Conservation (phyloP, 2,888 invertebrate species). For the Mycogona germanica region DNA sequence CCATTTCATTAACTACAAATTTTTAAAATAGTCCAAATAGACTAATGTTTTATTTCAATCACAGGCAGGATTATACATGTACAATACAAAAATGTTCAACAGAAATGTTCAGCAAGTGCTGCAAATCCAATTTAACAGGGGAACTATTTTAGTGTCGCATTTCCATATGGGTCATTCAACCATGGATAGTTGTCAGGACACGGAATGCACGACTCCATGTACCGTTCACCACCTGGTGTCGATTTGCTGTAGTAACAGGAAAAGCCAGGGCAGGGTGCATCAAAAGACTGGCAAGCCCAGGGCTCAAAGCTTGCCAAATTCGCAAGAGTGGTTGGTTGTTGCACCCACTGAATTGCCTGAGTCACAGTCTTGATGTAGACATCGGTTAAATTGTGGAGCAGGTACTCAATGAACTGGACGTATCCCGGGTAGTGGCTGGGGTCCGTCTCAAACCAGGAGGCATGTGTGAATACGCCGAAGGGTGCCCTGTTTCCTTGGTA, state of each 20-base stretch:
- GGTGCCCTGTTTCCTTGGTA: slow-evolving; percentile 50
- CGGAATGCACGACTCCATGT: slow-evolving; percentile 39
- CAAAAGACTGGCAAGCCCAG: slow-evolving; percentile 25
- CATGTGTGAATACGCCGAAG: slow-evolving; percentile 52
- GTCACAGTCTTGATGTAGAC: slow-evolving; percentile 42
- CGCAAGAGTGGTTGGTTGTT: slow-evolving; percentile 40
- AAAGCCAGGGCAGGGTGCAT: not conserved
- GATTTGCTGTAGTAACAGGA: not conserved
- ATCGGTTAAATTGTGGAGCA: not conserved
- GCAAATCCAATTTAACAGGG: not conserved
- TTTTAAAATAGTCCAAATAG: too few species aligned
- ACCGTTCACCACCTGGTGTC: slow-evolving; percentile 30
- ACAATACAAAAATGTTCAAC: too few species aligned
- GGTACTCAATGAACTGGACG: slow-evolving; percentile 9
- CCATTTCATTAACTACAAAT: too few species aligned
- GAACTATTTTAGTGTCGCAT: not conserved
- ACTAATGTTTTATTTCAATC: too few species aligned
- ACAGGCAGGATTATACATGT: too few species aligned
- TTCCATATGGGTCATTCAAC: slow-evolving; percentile 43
- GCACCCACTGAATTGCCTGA: slow-evolving; percentile 46
- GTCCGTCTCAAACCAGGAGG: slow-evolving; percentile 44
- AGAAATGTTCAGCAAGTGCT: too few species aligned
- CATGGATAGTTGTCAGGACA: slow-evolving; percentile 46
- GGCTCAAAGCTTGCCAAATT: slow-evolving; percentile 29
- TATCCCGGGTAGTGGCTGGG: slow-evolving; percentile 2